Evolutionary conservation across 2,888 invertebrate genomes (phyloP).

Genomic region (Brachyptera risi): DNA sequence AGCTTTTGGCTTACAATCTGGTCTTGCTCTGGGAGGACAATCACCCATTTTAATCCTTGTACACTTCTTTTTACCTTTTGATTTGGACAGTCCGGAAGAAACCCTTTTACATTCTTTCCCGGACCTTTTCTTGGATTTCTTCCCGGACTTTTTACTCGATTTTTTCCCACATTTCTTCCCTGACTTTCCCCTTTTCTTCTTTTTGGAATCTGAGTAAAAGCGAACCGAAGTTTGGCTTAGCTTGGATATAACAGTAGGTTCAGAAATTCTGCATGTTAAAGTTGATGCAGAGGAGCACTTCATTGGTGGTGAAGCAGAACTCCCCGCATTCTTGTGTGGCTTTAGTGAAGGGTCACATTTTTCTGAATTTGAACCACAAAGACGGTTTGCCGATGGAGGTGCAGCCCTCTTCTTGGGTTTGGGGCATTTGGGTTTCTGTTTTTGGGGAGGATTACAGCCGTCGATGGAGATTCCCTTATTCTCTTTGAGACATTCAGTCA

Average conservation of each 20-base stretch:
- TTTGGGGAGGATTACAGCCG: constrained; percentile 13
- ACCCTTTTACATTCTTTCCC: background rate
- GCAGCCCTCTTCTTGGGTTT: too few species aligned
- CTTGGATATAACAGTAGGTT: too few species aligned
- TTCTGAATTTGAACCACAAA: too few species aligned
- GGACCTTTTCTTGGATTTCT: background rate
- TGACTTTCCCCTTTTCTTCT: background rate
- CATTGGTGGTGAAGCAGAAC: too few species aligned
- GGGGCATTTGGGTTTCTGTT: too few species aligned
- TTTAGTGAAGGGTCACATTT: too few species aligned
- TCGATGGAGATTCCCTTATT: background rate
- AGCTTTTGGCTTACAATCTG: background rate
- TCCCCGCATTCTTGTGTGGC: too few species aligned
- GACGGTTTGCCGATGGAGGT: too few species aligned
- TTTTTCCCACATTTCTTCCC: too few species aligned
- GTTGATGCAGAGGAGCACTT: too few species aligned
- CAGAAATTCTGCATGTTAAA: too few species aligned
- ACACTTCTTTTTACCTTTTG: background rate
- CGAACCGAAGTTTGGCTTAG: background rate
- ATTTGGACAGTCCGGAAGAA: background rate
- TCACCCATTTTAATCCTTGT: background rate
- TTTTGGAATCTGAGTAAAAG: background rate
- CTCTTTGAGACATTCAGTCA: background rate
- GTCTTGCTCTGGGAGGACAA: background rate
- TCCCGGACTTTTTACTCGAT: too few species aligned